These are phyloP conservation scores for Phenganax marumi DNA, from an alignment of 92 coral and sea anemone species.

Conservation along the genomic window DNA sequence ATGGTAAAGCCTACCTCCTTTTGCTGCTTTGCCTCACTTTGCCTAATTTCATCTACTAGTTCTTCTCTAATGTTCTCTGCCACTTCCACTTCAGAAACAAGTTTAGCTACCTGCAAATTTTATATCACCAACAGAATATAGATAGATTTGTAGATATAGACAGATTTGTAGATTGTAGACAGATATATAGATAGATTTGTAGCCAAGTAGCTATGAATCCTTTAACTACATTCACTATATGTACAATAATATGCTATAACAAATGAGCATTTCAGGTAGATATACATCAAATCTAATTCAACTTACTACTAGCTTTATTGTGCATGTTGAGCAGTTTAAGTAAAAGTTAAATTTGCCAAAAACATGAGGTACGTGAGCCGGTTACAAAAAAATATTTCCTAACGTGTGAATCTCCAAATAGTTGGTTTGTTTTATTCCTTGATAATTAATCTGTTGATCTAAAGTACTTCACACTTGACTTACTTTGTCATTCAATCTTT, in stretches of 20 bases:
- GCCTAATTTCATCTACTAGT: background rate
- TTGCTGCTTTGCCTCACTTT: background rate
- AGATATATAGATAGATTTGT: no score
- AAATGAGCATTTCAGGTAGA: background rate
- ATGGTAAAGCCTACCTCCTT: background rate
- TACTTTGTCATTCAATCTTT: slow-evolving; percentile 8
- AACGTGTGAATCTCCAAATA: no score
- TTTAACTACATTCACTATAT: background rate
- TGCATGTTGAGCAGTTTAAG: no score
- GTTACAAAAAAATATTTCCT: no score
- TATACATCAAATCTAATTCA: background rate
- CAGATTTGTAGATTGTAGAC: background rate
- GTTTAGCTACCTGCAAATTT: slow-evolving; percentile 5
- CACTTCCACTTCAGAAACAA: background rate
- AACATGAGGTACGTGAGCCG: no score
- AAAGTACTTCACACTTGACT: background rate
- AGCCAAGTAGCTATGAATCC: background rate
- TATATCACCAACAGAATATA: background rate
- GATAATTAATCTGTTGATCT: no score
- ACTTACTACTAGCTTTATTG: no score
- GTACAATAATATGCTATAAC: no score
- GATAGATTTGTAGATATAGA: background rate
- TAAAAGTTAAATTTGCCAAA: no score
- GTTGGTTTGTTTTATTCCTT: no score
- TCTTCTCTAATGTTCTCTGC: background rate